Evolutionary conservation across 2,888 invertebrate genomes (phyloP), one percentile per base, ranked within the genome.

Genomic region (Marronus borbonicus): DNA sequence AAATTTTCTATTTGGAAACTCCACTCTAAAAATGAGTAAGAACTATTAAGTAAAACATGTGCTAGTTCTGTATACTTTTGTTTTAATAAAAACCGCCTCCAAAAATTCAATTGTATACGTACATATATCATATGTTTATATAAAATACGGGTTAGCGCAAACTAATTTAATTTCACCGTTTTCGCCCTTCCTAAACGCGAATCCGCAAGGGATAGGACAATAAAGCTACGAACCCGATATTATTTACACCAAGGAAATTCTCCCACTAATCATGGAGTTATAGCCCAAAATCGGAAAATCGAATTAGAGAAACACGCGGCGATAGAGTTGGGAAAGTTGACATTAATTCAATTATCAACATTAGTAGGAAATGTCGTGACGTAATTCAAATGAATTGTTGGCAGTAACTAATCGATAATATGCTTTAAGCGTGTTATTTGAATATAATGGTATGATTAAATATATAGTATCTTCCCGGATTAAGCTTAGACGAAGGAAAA

Each of bases 251-350:
- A 28, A 58, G 39, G 10, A 28, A 17, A 55, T 17, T 36, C 72
- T 50, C 72, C 72, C 58, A 58, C 58, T 36, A 58, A 8, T 36
- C 70, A 50, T 58, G 36, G 17, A 60, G 44, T 72, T 72, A 72
- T 69, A 20, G 58, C 20, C 49, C 20, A 58, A 72, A 72, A 72
- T 72, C 72, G 36, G 72, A 58, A 72, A 44, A 72, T 72, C 72
- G 72, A 72, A 72, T 72, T 72, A 72, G 5, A 72, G 8, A 44
- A 39, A 72, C 72, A 72, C 72, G 58, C 58, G 72, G 0, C 17
- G 58, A 36, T 39, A 44, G 20, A 58, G 39, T 39, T 50, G 58
- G 39, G 58, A 20, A 72, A 58, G 28, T 52, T 49, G 49, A 28
- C 7, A 58, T 20, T 72, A 58, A 72, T 60, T 72, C 44, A 39